phyloP scores from a whole-genome alignment of 2,113 vertebrate species.

The Pseudorectes ferrugineus region DNA sequence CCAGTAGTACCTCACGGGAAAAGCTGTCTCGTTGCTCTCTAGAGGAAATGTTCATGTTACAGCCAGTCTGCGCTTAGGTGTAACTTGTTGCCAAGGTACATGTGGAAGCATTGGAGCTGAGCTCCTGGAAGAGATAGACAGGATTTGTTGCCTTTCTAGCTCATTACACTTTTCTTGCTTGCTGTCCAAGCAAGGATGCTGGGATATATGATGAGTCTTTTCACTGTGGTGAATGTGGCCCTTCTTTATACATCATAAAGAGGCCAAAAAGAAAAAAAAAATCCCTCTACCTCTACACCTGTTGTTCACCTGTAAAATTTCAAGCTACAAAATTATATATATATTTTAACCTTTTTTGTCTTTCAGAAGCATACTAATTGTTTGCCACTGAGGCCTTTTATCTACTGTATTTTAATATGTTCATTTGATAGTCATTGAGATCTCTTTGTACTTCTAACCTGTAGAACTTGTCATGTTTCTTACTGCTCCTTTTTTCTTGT shows the following conservation, averaged over 20 bases:
- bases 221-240: slow-evolving; percentile 66
- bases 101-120: slow-evolving; percentile 37
- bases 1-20: slow-evolving; percentile 47
- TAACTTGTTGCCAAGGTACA: slow-evolving; percentile 33
- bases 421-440: slow-evolving; percentile 44
- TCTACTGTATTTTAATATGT: slow-evolving; percentile 50
- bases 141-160: slow-evolving; percentile 53
- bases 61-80: not conserved
- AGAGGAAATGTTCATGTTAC: not conserved
- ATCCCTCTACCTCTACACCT: slow-evolving; percentile 60
- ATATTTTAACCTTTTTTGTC: slow-evolving; percentile 55
- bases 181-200: slow-evolving; percentile 59
- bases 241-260: slow-evolving; percentile 60
- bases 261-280: slow-evolving; percentile 41
- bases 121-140: slow-evolving; percentile 48
- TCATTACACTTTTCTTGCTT: slow-evolving; percentile 57
- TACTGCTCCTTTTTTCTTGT: slow-evolving; percentile 36
- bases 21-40: slow-evolving; percentile 34
- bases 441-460: slow-evolving; percentile 47
- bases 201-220: slow-evolving; percentile 61
- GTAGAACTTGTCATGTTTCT: slow-evolving; percentile 49
- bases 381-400: slow-evolving; percentile 60
- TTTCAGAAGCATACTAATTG: slow-evolving; percentile 54
- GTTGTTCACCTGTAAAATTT: slow-evolving; percentile 57
- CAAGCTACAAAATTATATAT: slow-evolving; percentile 34